Conservation (phyloP, 2,797 vertebrate species). For the Sebastes hubbsi region DNA sequence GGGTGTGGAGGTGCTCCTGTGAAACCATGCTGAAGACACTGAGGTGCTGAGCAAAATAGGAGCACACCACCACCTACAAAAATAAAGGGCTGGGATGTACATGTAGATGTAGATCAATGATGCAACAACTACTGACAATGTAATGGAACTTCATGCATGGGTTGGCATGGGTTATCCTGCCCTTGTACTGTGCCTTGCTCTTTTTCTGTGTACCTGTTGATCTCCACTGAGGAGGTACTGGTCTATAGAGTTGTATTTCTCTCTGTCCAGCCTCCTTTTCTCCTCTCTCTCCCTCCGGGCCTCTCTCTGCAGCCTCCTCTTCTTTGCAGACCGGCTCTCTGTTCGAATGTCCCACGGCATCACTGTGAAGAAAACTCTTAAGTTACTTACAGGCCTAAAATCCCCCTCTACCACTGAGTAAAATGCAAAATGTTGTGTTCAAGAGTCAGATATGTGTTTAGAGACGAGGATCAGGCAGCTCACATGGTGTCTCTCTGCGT, state of each 20-base stretch:
- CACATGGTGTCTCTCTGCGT: slow-evolving; percentile 3
- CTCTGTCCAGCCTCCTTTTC: slow-evolving; percentile 49
- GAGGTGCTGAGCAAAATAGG: slow-evolving; percentile 67
- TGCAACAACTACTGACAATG: not conserved
- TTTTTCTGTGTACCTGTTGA: slow-evolving; percentile 65
- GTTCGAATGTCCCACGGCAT: slow-evolving; percentile 54
- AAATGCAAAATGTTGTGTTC: not conserved
- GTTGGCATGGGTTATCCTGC: not conserved
- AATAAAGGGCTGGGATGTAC: not conserved
- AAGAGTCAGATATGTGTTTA: not conserved
- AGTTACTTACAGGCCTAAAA: not conserved
- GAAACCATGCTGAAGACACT: slow-evolving; percentile 67
- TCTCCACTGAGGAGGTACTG: slow-evolving; percentile 77
- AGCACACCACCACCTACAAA: slow-evolving; percentile 71
- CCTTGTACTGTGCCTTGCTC: not conserved
- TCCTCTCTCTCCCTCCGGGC: slow-evolving; percentile 57
- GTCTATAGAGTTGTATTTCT: slow-evolving; percentile 73
- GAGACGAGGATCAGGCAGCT: not conserved
- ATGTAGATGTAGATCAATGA: not conserved
- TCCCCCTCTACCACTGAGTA: not conserved
- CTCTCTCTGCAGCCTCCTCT: slow-evolving; percentile 56
- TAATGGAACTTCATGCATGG: not conserved
- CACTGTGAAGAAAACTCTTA: not conserved
- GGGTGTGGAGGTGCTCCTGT: slow-evolving; percentile 64
- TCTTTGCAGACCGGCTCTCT: slow-evolving; percentile 70